These are phyloP conservation scores for Branchinecta sandiegonensis DNA, from an alignment of 2,888 invertebrate species.

Conservation along the genomic window DNA sequence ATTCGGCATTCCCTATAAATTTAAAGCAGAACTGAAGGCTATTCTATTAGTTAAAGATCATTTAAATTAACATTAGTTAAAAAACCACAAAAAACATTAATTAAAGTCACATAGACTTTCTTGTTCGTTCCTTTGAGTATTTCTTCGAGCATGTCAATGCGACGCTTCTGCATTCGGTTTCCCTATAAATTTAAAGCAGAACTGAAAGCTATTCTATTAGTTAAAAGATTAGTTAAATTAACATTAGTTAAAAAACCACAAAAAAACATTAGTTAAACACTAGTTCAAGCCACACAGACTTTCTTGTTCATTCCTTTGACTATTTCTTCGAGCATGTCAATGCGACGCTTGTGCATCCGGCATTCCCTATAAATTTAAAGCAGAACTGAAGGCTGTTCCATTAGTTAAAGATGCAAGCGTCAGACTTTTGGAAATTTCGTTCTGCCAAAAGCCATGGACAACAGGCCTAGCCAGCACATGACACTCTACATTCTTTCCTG, in stretches of 20 bases:
- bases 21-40: background rate
- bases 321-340: slow-evolving; percentile 63
- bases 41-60: too few relatives aligned
- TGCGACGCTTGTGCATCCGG: slow-evolving; percentile 77
- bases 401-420: too few relatives aligned
- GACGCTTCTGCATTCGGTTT: slow-evolving; percentile 78
- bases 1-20: slow-evolving; percentile 58
- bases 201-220: too few relatives aligned
- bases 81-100: too few relatives aligned
- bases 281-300: slow-evolving; percentile 63
- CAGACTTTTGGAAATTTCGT: too few relatives aligned
- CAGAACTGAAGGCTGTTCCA: background rate
- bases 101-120: slow-evolving; percentile 61
- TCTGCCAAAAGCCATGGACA: too few relatives aligned
- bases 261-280: too few relatives aligned
- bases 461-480: too few relatives aligned
- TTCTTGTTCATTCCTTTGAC: slow-evolving; percentile 66
- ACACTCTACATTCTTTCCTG: too few relatives aligned
- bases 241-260: too few relatives aligned
- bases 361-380: slow-evolving; percentile 43
- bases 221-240: too few relatives aligned
- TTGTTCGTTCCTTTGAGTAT: slow-evolving; percentile 67
- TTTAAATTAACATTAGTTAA: too few relatives aligned
- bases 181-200: slow-evolving; percentile 35
- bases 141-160: slow-evolving; percentile 65